phyloP scores from a whole-genome alignment of 1,140 invertebrate species.

The Tetraneura akinire region DNA sequence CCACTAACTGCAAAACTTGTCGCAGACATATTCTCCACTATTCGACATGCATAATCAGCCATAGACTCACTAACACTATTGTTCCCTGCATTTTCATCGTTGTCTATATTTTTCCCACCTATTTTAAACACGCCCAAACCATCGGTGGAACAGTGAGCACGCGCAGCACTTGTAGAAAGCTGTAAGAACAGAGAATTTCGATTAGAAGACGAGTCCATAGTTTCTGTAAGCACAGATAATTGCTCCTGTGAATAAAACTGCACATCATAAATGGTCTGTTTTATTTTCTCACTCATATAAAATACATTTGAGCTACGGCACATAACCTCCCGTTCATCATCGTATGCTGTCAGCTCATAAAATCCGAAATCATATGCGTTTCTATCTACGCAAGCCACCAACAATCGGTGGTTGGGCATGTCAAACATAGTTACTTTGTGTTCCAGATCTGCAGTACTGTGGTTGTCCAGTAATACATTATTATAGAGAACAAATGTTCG shows the following conservation, averaged over 20 bases:
- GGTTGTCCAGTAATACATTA: neutral
- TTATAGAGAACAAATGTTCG: constrained; percentile 10
- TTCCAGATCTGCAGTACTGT: neutral
- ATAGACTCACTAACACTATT: constrained; percentile 58
- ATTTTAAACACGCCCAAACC: constrained; percentile 58
- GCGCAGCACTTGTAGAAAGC: constrained; percentile 63
- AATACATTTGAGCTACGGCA: constrained; percentile 51
- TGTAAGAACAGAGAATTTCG: constrained; percentile 69
- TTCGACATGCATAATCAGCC: constrained; percentile 60
- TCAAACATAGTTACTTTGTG: constrained; percentile 35
- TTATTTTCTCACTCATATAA: constrained; percentile 53
- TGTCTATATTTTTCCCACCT: constrained; percentile 52
- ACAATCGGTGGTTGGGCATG: constrained; percentile 40
- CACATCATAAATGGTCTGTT: constrained; percentile 64
- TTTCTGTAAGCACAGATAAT: constrained; percentile 63
- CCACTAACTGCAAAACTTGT: constrained; percentile 81
- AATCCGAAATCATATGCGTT: constrained; percentile 39
- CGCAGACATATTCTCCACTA: constrained; percentile 74
- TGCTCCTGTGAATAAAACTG: constrained; percentile 82
- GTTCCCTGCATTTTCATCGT: constrained; percentile 54
- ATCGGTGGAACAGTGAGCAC: constrained; percentile 58
- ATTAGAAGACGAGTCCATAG: constrained; percentile 54
- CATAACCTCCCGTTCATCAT: neutral
- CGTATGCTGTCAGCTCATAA: constrained; percentile 44
- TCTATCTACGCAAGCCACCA: constrained; percentile 12